These are phyloP conservation scores for Nephotettix cincticeps DNA, from an alignment of 1,140 invertebrate genomes.

Conservation along the genomic window DNA sequence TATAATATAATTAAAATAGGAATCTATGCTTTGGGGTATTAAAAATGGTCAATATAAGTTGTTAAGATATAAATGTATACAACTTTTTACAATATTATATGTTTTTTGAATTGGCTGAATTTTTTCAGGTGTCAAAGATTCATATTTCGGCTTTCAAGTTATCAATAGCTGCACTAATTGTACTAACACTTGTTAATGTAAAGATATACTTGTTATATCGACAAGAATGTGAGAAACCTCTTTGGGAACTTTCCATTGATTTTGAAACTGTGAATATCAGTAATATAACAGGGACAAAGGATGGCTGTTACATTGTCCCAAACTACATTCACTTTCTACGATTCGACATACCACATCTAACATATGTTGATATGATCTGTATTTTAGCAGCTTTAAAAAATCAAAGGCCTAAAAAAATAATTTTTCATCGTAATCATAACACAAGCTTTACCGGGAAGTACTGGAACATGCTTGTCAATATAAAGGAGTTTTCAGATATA, in stretches of 20 bases:
- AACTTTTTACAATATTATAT: too few species aligned
- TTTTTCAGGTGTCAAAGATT: too few species aligned
- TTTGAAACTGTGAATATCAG: neutral
- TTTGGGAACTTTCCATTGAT: neutral
- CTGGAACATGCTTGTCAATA: conserved; percentile 33
- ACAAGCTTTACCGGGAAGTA: conserved; percentile 34
- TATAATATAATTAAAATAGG: too few species aligned
- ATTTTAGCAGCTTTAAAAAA: conserved; percentile 36
- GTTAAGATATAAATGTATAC: too few species aligned
- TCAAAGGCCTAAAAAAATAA: conserved; percentile 38
- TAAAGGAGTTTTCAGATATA: conserved; percentile 12
- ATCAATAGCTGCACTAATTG: neutral
- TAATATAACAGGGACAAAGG: conserved; percentile 28
- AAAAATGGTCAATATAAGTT: too few species aligned
- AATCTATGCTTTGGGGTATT: too few species aligned
- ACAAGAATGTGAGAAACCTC: neutral
- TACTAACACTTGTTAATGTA: neutral
- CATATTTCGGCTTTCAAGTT: too few species aligned
- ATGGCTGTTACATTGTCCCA: conserved; percentile 33
- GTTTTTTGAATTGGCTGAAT: too few species aligned
- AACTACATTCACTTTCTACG: conserved; percentile 36
- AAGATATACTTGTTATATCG: neutral
- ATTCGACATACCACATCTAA: conserved; percentile 16
- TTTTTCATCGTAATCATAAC: conserved; percentile 35
- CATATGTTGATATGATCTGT: conserved; percentile 34